These are phyloP conservation scores for Cephalopachus bancanus DNA, from an alignment of 2,797 vertebrate species.

Conservation along the genomic window DNA sequence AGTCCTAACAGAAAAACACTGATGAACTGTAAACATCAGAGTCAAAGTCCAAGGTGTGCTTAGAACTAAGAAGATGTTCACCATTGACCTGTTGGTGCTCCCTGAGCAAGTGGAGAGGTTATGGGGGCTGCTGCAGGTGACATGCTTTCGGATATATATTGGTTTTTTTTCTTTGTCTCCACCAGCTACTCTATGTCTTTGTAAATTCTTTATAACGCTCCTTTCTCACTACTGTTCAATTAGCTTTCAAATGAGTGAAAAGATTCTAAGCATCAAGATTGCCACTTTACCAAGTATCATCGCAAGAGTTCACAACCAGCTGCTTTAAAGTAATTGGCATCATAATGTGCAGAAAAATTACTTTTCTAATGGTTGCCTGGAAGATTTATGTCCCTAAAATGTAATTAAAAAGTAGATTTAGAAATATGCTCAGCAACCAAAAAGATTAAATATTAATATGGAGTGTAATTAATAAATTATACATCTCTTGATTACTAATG, in stretches of 20 bases:
- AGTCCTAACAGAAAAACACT: neutral
- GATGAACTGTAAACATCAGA: neutral
- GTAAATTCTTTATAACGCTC: constrained; percentile 80
- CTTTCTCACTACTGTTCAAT: constrained; percentile 78
- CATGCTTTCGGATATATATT: neutral
- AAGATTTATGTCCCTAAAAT: constrained; percentile 91
- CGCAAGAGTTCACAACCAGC: constrained; percentile 85
- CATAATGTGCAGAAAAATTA: constrained; percentile 89
- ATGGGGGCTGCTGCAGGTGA: accelerated
- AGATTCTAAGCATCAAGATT: constrained; percentile 77
- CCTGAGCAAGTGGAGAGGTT: neutral
- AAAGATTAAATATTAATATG: constrained; percentile 92
- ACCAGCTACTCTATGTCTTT: constrained; percentile 30
- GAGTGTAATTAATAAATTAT: constrained; percentile 93
- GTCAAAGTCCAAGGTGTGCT: neutral
- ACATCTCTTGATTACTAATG: constrained; percentile 92
- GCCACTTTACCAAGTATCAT: constrained; percentile 87
- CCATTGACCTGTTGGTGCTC: accelerated
- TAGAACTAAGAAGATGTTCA: neutral
- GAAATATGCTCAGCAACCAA: constrained; percentile 89
- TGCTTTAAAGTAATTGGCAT: constrained; percentile 88
- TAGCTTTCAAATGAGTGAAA: constrained; percentile 83
- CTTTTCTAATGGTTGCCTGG: constrained; percentile 91
- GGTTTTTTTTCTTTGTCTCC: neutral
- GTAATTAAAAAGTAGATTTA: constrained; percentile 93